Evolutionary conservation across 2,113 vertebrate species (phyloP).

Genomic region (Mungos mungo): DNA sequence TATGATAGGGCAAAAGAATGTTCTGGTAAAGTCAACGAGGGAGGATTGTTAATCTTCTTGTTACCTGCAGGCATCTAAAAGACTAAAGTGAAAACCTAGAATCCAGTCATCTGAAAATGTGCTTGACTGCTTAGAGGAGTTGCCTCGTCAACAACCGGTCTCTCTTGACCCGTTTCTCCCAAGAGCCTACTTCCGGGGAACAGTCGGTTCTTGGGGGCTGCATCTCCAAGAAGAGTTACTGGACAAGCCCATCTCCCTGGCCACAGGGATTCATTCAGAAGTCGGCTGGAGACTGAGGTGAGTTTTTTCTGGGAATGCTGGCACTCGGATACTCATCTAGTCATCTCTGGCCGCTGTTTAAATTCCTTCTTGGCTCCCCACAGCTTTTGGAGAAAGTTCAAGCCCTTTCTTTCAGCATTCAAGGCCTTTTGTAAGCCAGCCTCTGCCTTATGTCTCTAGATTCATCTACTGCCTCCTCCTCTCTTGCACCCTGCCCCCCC

Average conservation of each 20-base stretch:
- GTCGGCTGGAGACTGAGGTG: neutral
- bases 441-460: neutral
- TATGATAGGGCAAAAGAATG: neutral
- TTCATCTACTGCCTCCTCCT: neutral
- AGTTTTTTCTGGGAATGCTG: neutral
- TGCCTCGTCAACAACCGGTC: neutral
- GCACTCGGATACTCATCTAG: neutral
- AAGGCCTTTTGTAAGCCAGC: neutral
- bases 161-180: neutral
- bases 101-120: neutral
- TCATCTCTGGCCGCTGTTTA: neutral
- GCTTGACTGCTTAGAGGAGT: too few species aligned
- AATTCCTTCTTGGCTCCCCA: neutral
- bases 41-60: neutral
- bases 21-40: neutral
- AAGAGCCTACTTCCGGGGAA: neutral
- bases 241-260: too few species aligned
- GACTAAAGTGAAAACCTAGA: neutral
- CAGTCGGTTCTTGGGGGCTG: neutral
- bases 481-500: neutral
- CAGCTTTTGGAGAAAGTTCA: neutral
- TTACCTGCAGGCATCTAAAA: neutral
- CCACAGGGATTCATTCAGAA: neutral
- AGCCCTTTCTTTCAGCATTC: neutral
- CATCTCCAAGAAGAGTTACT: neutral